Base-by-base conservation (phyloP, 1,140 invertebrate species). In the Drosophila bipectinata region DNA sequence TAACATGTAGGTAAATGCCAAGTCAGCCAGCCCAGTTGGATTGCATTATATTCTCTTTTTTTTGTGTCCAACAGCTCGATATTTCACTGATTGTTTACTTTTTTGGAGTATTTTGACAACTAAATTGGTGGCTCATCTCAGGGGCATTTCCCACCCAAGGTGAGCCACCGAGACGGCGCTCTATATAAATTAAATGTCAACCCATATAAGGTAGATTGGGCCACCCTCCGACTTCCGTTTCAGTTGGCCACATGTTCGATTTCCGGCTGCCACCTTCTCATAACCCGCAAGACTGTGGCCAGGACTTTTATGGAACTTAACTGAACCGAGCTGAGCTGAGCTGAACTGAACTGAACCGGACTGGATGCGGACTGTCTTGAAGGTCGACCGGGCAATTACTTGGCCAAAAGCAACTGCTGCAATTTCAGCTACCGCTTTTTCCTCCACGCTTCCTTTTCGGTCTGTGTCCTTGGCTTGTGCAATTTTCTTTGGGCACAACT, bases 181-280 rank as follows among this genome's bases (percentile, higher is more conserved):
- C 60, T 87, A 75, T 87, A 75, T 82, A 87, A 85, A 87, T 85
- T 87, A 82, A 87, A 85, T 85, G 82, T 78, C 73, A 77, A 48
- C 61, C 41, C 26, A 41, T 14, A 41, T 14, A 41, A 14, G 39
- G 14, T 5, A 14, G 39, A 41, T 44, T 5, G 4, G 14, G 15
- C 41, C 41, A 49, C 60, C 39, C 26, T 39, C 30, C 71, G 8
- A n/a, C 67, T 83, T 79, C 64, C 80, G 72, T 84, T 73, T 72
- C 44, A 39, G 49, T 74, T 81, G 81, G 72, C 78, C 82, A 85
- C 83, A 85, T 85, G 82, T 72, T 82, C 71, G 74, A 82, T 78
- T 87, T 85, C 78, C 83, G 82, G 78, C 66, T 49, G 54, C 72
- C 73, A 76, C 72, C 60, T 75, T 66, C 74, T 78, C 58, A 58